Evolutionary conservation across 2,113 vertebrate genomes (phyloP).

Genomic region (Xiphorhynchus elegans): DNA sequence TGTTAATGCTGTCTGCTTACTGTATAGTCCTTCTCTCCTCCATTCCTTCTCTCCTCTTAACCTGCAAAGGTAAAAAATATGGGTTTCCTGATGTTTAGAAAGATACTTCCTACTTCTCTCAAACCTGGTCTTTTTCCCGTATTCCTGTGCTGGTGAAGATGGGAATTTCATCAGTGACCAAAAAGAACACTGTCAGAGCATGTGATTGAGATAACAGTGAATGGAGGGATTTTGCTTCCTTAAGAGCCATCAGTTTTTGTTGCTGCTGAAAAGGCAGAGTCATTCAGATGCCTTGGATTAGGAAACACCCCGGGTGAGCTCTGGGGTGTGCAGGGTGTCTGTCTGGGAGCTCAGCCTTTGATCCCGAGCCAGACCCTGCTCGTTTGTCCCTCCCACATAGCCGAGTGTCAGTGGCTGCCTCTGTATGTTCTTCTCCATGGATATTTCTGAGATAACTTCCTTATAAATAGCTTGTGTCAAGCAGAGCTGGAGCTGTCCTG

Average conservation of each 20-base stretch:
- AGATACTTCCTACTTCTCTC: not conserved
- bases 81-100: not conserved
- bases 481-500: not conserved
- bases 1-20: not conserved
- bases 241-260: not conserved
- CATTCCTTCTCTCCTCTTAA: not conserved
- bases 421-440: not conserved
- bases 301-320: not conserved
- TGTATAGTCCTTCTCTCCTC: not conserved
- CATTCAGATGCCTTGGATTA: fast-evolving
- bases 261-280: not conserved
- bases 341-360: not conserved
- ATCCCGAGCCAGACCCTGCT: not conserved
- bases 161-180: not conserved
- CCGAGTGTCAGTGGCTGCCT: not conserved
- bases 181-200: not conserved
- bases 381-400: not conserved
- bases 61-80: not conserved
- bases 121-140: not conserved
- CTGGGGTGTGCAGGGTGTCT: not conserved
- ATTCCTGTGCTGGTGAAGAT: not conserved
- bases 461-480: fast-evolving
- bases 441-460: not conserved
- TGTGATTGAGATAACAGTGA: not conserved
- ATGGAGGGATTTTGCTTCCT: not conserved